Evolutionary conservation across 2,888 invertebrate species (phyloP).

Genomic region (Tineola bisselliella): DNA sequence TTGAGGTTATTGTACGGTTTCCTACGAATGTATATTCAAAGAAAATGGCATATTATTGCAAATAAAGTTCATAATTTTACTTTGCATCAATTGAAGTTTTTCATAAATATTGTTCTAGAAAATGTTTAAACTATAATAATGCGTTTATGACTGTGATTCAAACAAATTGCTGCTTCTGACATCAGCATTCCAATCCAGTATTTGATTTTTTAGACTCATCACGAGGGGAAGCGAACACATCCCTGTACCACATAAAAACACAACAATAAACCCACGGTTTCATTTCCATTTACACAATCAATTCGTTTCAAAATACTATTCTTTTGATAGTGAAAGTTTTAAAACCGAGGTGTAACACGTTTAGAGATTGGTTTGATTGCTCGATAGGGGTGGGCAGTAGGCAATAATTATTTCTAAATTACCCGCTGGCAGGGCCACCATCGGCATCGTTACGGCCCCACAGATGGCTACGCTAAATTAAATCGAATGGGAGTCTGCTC

Average conservation of each 20-base stretch:
- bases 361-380: neutral
- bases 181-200: neutral
- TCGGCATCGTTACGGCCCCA: conserved; percentile 18
- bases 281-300: neutral
- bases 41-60: too few species aligned
- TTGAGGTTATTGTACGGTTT: neutral
- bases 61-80: too few species aligned
- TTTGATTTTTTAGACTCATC: conserved; percentile 11
- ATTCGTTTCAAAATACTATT: too few species aligned
- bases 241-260: neutral
- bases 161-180: neutral
- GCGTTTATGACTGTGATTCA: neutral
- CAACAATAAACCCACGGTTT: neutral
- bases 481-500: conserved; percentile 37
- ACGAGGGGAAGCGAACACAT: neutral
- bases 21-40: too few species aligned
- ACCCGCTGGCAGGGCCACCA: conserved; percentile 41
- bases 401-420: conserved; percentile 62
- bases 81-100: too few species aligned
- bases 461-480: conserved; percentile 51
- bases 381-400: conserved; percentile 27
- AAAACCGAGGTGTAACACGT: neutral
- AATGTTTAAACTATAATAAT: too few species aligned
- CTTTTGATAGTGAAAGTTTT: conserved; percentile 12
- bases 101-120: too few species aligned